A percentile compares a stretch with the other conserved stretches of the same genome.
Conservation (phyloP, 2,797 vertebrate genomes). For the Sebastes goodei region DNA sequence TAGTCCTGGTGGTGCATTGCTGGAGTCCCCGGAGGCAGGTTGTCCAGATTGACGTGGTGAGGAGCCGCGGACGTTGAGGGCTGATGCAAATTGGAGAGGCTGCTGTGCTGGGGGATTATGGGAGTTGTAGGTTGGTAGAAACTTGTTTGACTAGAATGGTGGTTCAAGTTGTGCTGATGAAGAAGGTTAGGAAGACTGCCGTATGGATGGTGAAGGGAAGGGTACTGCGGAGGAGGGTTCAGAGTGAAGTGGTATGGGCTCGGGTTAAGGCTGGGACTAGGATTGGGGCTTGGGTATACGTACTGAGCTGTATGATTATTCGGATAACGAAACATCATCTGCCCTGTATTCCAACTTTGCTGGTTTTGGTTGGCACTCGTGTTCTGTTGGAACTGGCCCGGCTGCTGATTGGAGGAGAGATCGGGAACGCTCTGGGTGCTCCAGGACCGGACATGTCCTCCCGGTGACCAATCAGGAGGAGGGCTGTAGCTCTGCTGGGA, state of each 20-base stretch:
- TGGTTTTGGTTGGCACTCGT: conserved; percentile 23
- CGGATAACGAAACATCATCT: background rate
- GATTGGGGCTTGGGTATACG: conserved; percentile 13
- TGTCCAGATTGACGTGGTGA: conserved; percentile 10
- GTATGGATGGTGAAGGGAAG: conserved; percentile 29
- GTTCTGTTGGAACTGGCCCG: conserved; percentile 11
- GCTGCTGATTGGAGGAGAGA: conserved; percentile 61
- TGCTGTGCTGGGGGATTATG: conserved; percentile 14
- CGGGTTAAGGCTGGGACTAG: conserved; percentile 17
- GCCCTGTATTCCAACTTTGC: conserved; percentile 28
- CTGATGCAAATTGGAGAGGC: conserved; percentile 39
- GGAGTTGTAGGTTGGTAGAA: conserved; percentile 27
- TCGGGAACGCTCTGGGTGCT: conserved; percentile 91
- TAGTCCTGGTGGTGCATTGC: conserved; percentile 33
- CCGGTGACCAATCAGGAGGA: conserved; percentile 81
- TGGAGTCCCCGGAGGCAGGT: conserved; percentile 30
- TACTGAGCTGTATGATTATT: conserved; percentile 18
- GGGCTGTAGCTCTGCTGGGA: conserved; percentile 85
- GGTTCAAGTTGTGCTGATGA: conserved; percentile 8
- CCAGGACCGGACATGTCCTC: conserved; percentile 79
- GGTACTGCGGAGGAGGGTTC: conserved; percentile 1
- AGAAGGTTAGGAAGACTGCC: conserved; percentile 52
- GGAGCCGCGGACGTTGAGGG: background rate
- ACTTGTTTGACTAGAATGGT: conserved; percentile 46
- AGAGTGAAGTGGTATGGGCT: background rate